Evolutionary conservation across 2,888 invertebrate species (phyloP).

Genomic region (Tuberolachnus salignus): DNA sequence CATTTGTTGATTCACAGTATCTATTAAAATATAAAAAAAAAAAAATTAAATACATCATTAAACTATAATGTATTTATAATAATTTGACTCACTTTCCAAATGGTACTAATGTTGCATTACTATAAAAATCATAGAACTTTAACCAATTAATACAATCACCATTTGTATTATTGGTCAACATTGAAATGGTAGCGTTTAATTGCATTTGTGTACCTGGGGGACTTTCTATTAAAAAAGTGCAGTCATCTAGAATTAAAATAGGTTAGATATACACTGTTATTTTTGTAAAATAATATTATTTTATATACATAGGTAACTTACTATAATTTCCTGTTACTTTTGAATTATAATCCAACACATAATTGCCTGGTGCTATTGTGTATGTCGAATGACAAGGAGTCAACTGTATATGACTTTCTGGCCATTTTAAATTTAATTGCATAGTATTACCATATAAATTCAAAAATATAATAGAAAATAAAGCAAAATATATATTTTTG

Average conservation of each 20-base stretch:
- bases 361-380: conserved; percentile 44
- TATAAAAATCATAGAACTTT: conserved; percentile 40
- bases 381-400: conserved; percentile 52
- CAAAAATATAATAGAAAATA: conserved; percentile 22
- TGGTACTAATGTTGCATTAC: conserved; percentile 38
- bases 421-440: conserved; percentile 44
- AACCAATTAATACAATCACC: conserved; percentile 24
- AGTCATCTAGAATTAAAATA: conserved; percentile 31
- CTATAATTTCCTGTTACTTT: conserved; percentile 46
- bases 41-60: background rate
- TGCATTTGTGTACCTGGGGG: conserved; percentile 39
- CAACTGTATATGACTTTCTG: conserved; percentile 33
- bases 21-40: conserved; percentile 20
- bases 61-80: background rate
- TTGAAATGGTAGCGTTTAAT: conserved; percentile 38
- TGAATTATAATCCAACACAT: conserved; percentile 37
- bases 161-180: conserved; percentile 3
- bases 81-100: conserved; percentile 41
- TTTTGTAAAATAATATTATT: background rate
- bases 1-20: conserved; percentile 44
- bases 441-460: conserved; percentile 12
- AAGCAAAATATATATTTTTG: background rate
- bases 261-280: background rate
- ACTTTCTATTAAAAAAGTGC: conserved; percentile 50
- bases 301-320: conserved; percentile 21